Conservation (phyloP, 2,797 vertebrate species). For the Hozukius guyotensis region DNA sequence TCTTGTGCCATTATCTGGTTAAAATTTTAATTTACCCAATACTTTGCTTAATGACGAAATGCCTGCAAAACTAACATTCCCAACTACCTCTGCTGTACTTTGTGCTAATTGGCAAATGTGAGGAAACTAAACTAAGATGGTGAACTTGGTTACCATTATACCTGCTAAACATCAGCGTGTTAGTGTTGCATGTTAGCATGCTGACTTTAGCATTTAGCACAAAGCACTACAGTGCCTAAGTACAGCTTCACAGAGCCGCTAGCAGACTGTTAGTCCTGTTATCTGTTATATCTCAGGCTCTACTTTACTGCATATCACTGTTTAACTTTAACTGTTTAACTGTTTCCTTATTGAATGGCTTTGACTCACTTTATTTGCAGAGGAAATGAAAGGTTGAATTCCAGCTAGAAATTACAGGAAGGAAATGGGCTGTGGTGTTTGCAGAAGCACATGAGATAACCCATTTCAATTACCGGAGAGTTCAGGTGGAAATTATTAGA, state of each 20-base stretch:
- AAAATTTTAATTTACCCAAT: too few species aligned
- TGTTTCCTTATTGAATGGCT: background rate
- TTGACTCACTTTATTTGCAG: constrained; percentile 9
- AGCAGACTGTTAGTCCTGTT: background rate
- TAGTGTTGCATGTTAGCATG: constrained; percentile 2
- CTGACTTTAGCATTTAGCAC: background rate
- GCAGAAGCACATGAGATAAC: constrained; percentile 17
- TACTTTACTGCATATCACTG: background rate
- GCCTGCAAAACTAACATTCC: too few species aligned
- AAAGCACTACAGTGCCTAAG: too few species aligned
- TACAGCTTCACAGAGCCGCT: too few species aligned
- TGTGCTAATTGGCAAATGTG: too few species aligned
- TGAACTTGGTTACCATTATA: background rate
- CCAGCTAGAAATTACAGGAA: constrained; percentile 6
- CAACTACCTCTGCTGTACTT: too few species aligned
- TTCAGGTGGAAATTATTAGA: constrained; percentile 17
- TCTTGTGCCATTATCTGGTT: background rate
- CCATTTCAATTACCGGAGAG: constrained; percentile 10
- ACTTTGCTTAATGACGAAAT: too few species aligned
- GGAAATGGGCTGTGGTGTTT: constrained; percentile 8
- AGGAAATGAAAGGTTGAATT: constrained; percentile 24
- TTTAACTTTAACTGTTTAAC: too few species aligned
- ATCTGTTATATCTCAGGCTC: background rate
- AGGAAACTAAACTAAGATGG: background rate
- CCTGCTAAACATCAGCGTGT: background rate